Percentiles rank a stretch among this genome's conserved stretches.
Evolutionary conservation across 2,113 vertebrate species (phyloP).

Genomic region (Halcyon malimbica): DNA sequence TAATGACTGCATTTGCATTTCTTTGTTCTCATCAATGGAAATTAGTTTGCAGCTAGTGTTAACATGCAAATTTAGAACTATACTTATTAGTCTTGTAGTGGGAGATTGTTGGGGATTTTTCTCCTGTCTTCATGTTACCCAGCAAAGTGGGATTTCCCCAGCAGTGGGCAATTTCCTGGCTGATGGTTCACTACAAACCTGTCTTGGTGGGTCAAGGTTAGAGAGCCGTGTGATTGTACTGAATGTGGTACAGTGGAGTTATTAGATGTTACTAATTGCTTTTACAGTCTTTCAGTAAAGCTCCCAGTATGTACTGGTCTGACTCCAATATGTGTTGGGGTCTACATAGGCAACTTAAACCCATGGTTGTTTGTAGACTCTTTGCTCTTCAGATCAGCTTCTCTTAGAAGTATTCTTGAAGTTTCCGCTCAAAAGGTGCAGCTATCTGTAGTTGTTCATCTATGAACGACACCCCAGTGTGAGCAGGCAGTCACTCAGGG

Average conservation of each 20-base stretch:
- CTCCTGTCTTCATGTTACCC: neutral
- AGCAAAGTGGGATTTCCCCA: neutral
- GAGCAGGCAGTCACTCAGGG: neutral
- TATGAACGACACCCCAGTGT: neutral
- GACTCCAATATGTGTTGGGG: neutral
- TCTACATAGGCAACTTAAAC: fast-evolving
- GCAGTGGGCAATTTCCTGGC: neutral
- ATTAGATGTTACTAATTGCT: neutral
- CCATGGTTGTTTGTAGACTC: neutral
- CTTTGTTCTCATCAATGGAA: neutral
- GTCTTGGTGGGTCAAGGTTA: neutral
- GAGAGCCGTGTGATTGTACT: neutral
- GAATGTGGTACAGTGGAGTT: neutral
- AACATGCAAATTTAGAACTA: neutral
- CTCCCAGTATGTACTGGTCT: neutral
- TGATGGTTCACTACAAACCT: neutral
- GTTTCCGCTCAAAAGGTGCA: neutral
- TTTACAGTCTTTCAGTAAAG: neutral
- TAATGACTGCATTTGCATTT: neutral
- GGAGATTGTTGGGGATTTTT: neutral
- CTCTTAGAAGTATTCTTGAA: neutral
- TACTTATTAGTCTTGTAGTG: neutral
- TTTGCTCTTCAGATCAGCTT: neutral
- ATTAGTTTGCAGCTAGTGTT: neutral
- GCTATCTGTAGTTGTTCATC: neutral